Evolutionary conservation across 2,113 vertebrate species (phyloP).

Genomic region (Laticauda laticaudata): DNA sequence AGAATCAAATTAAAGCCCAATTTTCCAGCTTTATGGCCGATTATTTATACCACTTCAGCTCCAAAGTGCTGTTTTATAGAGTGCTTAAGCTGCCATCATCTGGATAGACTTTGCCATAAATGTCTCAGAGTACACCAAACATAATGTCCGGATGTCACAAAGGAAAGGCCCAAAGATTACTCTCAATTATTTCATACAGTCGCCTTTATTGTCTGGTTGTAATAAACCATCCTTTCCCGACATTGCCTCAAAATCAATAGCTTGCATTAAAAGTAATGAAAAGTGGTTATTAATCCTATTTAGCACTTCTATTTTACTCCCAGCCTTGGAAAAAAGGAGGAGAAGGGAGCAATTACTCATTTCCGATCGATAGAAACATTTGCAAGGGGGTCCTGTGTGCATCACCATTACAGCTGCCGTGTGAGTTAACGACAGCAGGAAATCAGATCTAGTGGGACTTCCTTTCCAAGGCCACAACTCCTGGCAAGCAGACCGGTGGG

Average conservation of each 20-base stretch:
- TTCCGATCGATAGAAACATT: conserved; percentile 70
- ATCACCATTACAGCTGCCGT: neutral
- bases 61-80: conserved; percentile 80
- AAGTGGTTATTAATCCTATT: conserved; percentile 74
- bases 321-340: conserved; percentile 54
- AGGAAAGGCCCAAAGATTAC: conserved; percentile 73
- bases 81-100: conserved; percentile 76
- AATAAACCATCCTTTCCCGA: conserved; percentile 75
- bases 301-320: conserved; percentile 69
- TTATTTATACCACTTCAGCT: conserved; percentile 79
- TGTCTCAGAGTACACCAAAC: conserved; percentile 67
- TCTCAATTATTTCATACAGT: conserved; percentile 81
- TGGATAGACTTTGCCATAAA: conserved; percentile 77
- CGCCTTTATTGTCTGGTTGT: conserved; percentile 78
- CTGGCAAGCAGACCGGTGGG: neutral
- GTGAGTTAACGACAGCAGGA: neutral
- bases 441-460: neutral
- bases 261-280: conserved; percentile 82
- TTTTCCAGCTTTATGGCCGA: conserved; percentile 76
- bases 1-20: conserved; percentile 80
- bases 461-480: rapidly evolving
- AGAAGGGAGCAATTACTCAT: conserved; percentile 71
- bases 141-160: conserved; percentile 63
- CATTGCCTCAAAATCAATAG: conserved; percentile 79
- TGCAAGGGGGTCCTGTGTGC: conserved; percentile 46